phyloP scores from a whole-genome alignment of 1,140 invertebrate species.

The Drosophila malerkotliana region DNA sequence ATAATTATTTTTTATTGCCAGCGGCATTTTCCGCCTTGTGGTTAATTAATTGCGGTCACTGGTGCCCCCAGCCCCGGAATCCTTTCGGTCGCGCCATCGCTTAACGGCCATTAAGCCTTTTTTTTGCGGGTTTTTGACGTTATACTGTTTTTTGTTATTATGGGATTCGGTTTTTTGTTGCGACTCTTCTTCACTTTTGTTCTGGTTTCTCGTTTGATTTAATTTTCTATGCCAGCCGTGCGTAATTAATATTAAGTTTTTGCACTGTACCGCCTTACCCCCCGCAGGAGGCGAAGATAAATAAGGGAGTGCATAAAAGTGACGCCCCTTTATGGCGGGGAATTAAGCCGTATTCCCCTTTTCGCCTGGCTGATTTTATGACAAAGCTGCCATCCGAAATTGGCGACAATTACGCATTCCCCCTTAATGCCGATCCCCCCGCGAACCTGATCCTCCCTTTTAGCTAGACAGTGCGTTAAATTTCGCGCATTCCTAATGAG shows the following conservation, averaged over 20 bases:
- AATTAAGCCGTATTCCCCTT: constrained; percentile 37
- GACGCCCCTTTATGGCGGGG: constrained; percentile 34
- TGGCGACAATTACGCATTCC: constrained; percentile 28
- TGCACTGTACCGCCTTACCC: constrained; percentile 27
- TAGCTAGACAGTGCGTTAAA: constrained; percentile 28
- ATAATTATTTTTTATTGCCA: constrained; percentile 71
- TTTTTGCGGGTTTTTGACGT: constrained; percentile 16
- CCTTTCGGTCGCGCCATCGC: constrained; percentile 56
- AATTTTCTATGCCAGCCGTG: constrained; percentile 58
- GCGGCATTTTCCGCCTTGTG: constrained; percentile 55
- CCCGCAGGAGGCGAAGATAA: constrained; percentile 35
- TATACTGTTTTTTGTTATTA: constrained; percentile 23
- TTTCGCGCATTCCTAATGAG: constrained; percentile 73
- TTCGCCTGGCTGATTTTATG: constrained; percentile 10
- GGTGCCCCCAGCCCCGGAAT: constrained; percentile 30
- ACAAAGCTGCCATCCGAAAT: constrained; percentile 22
- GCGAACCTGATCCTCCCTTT: not conserved
- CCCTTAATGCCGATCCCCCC: not conserved
- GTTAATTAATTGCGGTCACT: constrained; percentile 80
- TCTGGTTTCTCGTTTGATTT: constrained; percentile 62
- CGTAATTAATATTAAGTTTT: constrained; percentile 55
- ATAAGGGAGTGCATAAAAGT: constrained; percentile 52
- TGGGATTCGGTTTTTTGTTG: constrained; percentile 17
- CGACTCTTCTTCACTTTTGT: not conserved
- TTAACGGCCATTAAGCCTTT: constrained; percentile 71